Evolutionary conservation across 2,888 invertebrate species (phyloP), one percentile per base, ranked within the genome.

Genomic region (Dolichomitus sp.): DNA sequence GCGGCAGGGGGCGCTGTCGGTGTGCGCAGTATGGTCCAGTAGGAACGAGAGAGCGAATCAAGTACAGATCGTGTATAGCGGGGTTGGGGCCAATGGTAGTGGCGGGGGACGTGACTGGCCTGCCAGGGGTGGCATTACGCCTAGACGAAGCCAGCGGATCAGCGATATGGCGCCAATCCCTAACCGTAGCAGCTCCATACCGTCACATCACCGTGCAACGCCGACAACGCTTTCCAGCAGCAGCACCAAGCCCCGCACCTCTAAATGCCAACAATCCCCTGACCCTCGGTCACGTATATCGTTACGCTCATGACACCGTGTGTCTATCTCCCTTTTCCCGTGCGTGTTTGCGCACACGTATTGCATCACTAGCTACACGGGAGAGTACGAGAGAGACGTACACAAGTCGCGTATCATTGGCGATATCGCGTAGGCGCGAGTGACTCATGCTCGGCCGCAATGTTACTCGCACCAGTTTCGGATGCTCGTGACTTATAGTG

Each of bases 111-210:
- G 91, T 91, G 92, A 91, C 90, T 86, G 84, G 92, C 91, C 87
- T 92, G 87, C 91, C 88, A 89, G 88, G 88, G 89, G 86, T 89
- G 87, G 87, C 87, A 91, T 91, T 91, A 91, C 89, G 87, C 85
- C 87, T 88, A 90, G 90, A 89, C 87, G 90, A 90, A 88, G 80
- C 85, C 86, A 91, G 30, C 70, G 66, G 90, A 92, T 91, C 91
- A 90, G 88, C 90, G 91, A 89, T 91, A 92, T 89, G 89, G 88
- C 88, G 88, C 89, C 90, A 89, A 91, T 91, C 88, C 87, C 90
- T 86, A 84, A 80, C 83, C 88, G 82, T 82, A 65, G 81, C 81
- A 85, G 85, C 85, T 84, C 82, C 83, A 75, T 73, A 33, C 59
- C 82, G 77, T 75, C 82, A 77, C 80, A 84, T 84, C 85, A 63